Evolutionary conservation across 2,888 invertebrate species (phyloP).

Genomic region (Auanema sp.): DNA sequence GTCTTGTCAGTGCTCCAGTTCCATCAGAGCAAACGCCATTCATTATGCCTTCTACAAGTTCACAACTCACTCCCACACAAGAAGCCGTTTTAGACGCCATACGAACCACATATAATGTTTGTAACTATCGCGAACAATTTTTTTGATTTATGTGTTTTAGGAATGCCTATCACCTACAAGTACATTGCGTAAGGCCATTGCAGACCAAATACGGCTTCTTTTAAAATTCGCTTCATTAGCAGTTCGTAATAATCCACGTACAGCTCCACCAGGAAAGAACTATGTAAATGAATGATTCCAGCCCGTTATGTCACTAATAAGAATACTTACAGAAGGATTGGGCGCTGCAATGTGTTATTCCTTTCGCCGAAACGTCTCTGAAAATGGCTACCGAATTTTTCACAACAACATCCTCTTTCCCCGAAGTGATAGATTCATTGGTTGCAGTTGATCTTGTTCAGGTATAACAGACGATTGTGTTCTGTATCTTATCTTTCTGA

Average conservation of each 20-base stretch:
- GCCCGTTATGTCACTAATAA: background rate
- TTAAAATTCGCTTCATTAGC: constrained; percentile 65
- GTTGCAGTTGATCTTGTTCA: constrained; percentile 76
- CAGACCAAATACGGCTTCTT: constrained; percentile 66
- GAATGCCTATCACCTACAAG: constrained; percentile 38
- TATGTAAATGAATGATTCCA: constrained; percentile 27
- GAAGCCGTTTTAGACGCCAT: constrained; percentile 83
- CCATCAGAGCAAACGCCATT: constrained; percentile 80
- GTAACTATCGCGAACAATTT: constrained; percentile 47
- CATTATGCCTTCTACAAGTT: constrained; percentile 76
- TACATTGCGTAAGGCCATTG: constrained; percentile 53
- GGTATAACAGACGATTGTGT: constrained; percentile 61
- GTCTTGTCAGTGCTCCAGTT: constrained; percentile 79
- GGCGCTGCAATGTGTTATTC: constrained; percentile 81
- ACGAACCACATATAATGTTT: constrained; percentile 82
- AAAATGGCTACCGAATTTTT: constrained; percentile 78
- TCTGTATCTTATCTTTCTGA: constrained; percentile 41
- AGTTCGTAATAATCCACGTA: constrained; percentile 32
- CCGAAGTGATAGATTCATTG: constrained; percentile 75
- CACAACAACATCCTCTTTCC: constrained; percentile 75
- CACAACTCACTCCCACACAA: constrained; percentile 82
- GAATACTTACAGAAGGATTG: constrained; percentile 72
- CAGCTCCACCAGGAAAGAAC: constrained; percentile 32
- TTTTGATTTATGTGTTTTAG: constrained; percentile 15
- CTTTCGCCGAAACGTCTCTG: constrained; percentile 81